A percentile compares a stretch with the other conserved stretches of the same genome.
phyloP scores from a whole-genome alignment of 2,797 vertebrate species.

The Muscicapa striata region DNA sequence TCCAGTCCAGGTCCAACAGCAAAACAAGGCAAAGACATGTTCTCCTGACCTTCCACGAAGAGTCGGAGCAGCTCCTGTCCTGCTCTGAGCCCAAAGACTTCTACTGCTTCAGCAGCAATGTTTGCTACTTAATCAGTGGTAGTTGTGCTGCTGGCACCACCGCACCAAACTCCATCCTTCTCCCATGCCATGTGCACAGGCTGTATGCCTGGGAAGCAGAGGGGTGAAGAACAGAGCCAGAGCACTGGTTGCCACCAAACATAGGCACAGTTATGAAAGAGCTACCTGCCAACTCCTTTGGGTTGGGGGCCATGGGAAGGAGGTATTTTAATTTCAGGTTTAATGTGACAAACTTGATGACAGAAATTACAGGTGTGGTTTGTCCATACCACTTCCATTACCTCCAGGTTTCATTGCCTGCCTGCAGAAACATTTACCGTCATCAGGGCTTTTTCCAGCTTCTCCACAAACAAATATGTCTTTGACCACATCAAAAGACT shows the following conservation, averaged over 20 bases:
- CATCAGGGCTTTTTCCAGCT: neutral
- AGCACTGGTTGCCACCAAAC: neutral
- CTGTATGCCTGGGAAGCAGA: neutral
- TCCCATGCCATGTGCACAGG: accelerated
- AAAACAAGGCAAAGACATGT: neutral
- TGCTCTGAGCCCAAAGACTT: neutral
- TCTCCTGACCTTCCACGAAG: neutral
- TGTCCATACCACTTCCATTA: neutral
- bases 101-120: neutral
- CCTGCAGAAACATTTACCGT: neutral
- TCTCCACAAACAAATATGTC: neutral
- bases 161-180: neutral
- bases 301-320: neutral
- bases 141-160: neutral
- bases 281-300: neutral
- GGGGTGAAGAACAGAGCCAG: neutral
- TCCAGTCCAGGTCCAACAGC: neutral
- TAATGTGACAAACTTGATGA: neutral
- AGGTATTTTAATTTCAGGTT: neutral
- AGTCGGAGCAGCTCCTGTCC: neutral
- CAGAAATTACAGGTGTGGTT: neutral
- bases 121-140: neutral
- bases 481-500: neutral
- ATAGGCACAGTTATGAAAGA: neutral
- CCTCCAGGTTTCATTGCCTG: neutral